Base-by-base conservation (phyloP, 2,797 vertebrate species). In the Anomalospiza imberbis region DNA sequence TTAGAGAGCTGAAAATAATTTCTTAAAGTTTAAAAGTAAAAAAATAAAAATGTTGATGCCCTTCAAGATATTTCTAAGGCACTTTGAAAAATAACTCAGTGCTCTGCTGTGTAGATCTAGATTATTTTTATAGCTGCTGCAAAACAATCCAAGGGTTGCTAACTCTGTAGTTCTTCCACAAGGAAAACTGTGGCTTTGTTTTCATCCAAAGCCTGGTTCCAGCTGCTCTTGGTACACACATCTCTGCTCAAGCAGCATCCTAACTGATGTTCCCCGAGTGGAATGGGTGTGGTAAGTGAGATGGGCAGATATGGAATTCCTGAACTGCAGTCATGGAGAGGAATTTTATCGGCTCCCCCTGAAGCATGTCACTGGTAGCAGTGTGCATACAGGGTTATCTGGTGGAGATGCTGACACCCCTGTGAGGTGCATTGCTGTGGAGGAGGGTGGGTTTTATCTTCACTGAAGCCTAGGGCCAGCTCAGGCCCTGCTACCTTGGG, bases 291-390 rank as follows among this genome's bases (percentile, higher is more conserved):
- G 77, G 31, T 79, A 58, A 95, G 34, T 16, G 28, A 91, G 84
- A 54, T 72, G 42, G 73, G 32, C 40, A 83, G 74, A 51, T 65
- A 72, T 0, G 25, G 45, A 77, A 92, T 92, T 88, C 91, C 86
- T 93, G 81, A 48, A 47, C 1, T 80, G 89, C 65, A 75, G 50
- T 15, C 48, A 44, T 1, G 19, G 62, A 44, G 91, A 92, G 75
- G 84, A 94, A 93, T 96, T 89, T 94, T 72, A 91, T 92, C 81
- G 47, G 81, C 32, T 17, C 6, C 2, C 36, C 34, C 87, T 29
- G 73, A 61, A 92, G 81, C 68, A 8, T 16, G 78, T 71, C 62
- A 3, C 78, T 32, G 20, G 22, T 17, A 42, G 61, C 47, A 50
- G 44, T 40, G 20, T 47, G 86, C 18, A 29, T 5, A 36, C 45